These are phyloP conservation scores for Sycobia sp. DNA, from an alignment of 1,140 invertebrate genomes.

Conservation along the genomic window DNA sequence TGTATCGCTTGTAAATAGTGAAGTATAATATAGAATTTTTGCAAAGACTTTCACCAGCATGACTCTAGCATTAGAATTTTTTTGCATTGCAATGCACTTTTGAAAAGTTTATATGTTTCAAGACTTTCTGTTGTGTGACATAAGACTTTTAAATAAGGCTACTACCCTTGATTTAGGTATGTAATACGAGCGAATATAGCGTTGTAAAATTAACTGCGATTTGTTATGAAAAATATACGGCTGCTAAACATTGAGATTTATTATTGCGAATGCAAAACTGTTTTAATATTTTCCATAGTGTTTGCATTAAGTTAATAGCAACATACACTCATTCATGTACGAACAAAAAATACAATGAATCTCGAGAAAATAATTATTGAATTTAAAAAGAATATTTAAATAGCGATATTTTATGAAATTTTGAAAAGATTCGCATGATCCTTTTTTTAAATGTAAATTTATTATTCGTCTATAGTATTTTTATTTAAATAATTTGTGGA, in stretches of 20 bases:
- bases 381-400: not conserved
- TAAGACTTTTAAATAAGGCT: conserved; percentile 23
- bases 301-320: conserved; percentile 18
- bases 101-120: conserved; percentile 19
- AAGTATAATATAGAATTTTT: conserved; percentile 20
- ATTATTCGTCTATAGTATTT: conserved; percentile 2
- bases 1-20: conserved; percentile 29
- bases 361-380: not conserved
- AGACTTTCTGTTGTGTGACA: conserved; percentile 24
- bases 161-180: conserved; percentile 5
- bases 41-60: conserved; percentile 24
- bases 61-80: conserved; percentile 26
- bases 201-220: conserved; percentile 21
- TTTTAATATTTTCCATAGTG: conserved; percentile 20
- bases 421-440: conserved; percentile 17
- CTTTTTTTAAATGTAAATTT: conserved; percentile 21
- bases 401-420: conserved; percentile 15
- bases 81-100: conserved; percentile 22
- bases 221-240: conserved; percentile 22
- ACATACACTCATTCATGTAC: conserved; percentile 32
- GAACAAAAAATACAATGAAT: conserved; percentile 15
- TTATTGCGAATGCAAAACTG: conserved; percentile 4
- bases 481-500: conserved; percentile 4
- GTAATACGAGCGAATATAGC: conserved; percentile 18
- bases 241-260: conserved; percentile 16